A percentile compares a stretch with the other conserved stretches of the same genome.
These are phyloP conservation scores for Autographa gamma DNA, from an alignment of 2,888 invertebrate genomes.

Conservation along the genomic window DNA sequence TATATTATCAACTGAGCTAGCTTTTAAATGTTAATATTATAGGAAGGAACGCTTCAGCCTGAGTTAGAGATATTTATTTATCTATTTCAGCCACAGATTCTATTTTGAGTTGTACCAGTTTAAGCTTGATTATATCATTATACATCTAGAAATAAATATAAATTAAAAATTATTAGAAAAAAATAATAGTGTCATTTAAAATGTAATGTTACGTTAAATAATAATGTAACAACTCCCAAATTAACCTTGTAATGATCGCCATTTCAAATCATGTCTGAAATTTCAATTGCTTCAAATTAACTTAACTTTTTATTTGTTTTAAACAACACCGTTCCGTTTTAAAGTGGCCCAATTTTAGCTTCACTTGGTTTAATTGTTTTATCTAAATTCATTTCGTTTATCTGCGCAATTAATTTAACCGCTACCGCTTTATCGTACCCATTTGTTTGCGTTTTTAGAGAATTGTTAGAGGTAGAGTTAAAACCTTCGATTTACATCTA, in stretches of 20 bases:
- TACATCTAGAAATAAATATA: too few relatives aligned
- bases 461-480: neutral
- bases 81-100: too few relatives aligned
- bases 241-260: slow-evolving; percentile 18
- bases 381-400: slow-evolving; percentile 1
- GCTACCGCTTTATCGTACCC: neutral
- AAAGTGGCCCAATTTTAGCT: slow-evolving; percentile 1
- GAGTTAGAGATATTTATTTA: too few relatives aligned
- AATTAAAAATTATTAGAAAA: too few relatives aligned
- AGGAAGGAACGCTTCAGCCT: too few relatives aligned
- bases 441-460: slow-evolving; percentile 1
- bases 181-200: too few relatives aligned
- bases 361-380: slow-evolving; percentile 2
- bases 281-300: slow-evolving; percentile 17
- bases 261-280: slow-evolving; percentile 24
- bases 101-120: too few relatives aligned
- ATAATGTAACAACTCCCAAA: slow-evolving; percentile 33
- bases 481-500: neutral
- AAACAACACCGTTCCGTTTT: neutral
- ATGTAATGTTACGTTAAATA: neutral
- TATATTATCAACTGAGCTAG: too few relatives aligned
- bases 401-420: neutral
- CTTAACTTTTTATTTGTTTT: slow-evolving; percentile 10
- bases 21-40: too few relatives aligned
- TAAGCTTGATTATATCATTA: too few relatives aligned